Base-by-base conservation (phyloP, 1,140 invertebrate species). In the Phenacoccus solenopsis region DNA sequence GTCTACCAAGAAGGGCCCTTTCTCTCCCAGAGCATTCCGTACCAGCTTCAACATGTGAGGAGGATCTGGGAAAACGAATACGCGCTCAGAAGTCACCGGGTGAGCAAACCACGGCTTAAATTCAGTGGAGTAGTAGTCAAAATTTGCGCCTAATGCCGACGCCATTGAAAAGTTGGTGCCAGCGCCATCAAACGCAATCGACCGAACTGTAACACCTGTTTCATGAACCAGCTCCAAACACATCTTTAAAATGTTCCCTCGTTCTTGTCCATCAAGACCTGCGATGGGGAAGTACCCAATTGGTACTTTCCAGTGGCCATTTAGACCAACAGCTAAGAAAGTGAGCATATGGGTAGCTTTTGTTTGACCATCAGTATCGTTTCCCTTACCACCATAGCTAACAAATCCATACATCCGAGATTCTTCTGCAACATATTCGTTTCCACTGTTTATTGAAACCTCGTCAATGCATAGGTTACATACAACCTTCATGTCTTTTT, bases 141-240 rank as follows among this genome's bases (percentile, higher is more conserved):
- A 25, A 24, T 69, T 69, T 32, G 68, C 68, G n/a, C 74, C 77
- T 16, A 78, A 70, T 64, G 72, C 7, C 64, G 69, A 72, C 1
- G 32, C 56, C 73, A 73, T 75, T 9, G 71, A 28, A 22, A 76
- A 69, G 75, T 77, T 76, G 16, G 72, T 28, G 20, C 72, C 22
- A 35, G 75, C 74, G 10, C 76, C 76, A 73, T 78, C 77, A 70
- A 76, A 78, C 32, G 76, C 77, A 13, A 77, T 1, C 1, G 75
- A 75, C 22, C 72, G 71, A 32, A 79, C 72, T 68, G 67, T 70
- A 35, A 77, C 69, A 20, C 72, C 72, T 24, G 72, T 68, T 21
- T 74, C 72, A 71, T 74, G 69, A 27, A 76, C 1, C 30, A 74
- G 61, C 68, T 73, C 72, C 30, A 76, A 30, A 69, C 73, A 75